Percentiles rank a stretch among this genome's conserved stretches.
These are phyloP conservation scores for Limnephilus rhombicus DNA, from an alignment of 2,888 invertebrate genomes.

Conservation along the genomic window DNA sequence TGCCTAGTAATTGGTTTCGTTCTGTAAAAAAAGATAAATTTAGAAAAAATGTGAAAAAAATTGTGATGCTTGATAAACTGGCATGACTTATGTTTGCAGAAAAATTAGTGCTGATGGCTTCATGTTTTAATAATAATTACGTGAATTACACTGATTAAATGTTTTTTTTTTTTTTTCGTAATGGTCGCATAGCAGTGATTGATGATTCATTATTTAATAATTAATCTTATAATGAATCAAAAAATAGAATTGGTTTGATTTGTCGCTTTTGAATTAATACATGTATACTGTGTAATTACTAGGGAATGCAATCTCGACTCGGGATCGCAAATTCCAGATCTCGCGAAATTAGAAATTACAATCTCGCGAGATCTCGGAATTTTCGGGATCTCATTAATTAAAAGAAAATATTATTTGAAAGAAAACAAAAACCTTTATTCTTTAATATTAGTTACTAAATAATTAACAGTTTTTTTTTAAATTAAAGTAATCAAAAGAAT, in stretches of 20 bases:
- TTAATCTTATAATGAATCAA: not conserved
- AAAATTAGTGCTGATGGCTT: not conserved
- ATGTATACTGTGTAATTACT: too few relatives aligned
- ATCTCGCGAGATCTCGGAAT: too few relatives aligned
- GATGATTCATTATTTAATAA: not conserved
- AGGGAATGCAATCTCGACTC: too few relatives aligned
- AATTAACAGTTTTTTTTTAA: too few relatives aligned
- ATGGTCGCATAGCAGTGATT: not conserved
- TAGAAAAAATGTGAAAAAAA: not conserved
- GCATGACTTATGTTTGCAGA: not conserved
- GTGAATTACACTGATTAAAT: not conserved
- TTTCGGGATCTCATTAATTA: too few relatives aligned
- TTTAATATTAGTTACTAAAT: too few relatives aligned
- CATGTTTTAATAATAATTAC: not conserved
- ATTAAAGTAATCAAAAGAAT: too few relatives aligned
- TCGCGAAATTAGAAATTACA: too few relatives aligned
- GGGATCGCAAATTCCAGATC: too few relatives aligned
- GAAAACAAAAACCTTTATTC: too few relatives aligned
- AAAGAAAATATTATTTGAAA: too few relatives aligned
- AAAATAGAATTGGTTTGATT: not conserved
- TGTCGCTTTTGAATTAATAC: not conserved
- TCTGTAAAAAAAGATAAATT: conserved; percentile 30
- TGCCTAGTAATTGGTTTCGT: conserved; percentile 14
- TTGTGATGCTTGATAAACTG: not conserved
- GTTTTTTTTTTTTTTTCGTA: not conserved